Evolutionary conservation across 2,797 vertebrate genomes (phyloP), one percentile per base, ranked within the genome.

Genomic region (Merluccius polli): DNA sequence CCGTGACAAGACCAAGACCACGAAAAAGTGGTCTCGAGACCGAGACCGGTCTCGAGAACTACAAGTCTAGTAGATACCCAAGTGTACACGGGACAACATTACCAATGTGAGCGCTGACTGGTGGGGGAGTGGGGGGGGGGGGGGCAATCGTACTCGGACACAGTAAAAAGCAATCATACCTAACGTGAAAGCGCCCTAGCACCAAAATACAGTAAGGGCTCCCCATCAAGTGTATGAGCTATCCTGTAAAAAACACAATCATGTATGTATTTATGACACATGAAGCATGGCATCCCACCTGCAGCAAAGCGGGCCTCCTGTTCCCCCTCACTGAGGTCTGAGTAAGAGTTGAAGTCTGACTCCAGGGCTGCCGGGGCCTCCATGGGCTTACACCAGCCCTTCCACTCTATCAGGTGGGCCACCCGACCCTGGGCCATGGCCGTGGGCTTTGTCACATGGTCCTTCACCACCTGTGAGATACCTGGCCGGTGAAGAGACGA

Each of bases 401-500:
- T 99, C 98, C 98, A 99, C 87, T 98, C 98, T 0, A 99, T 99
- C 71, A 99, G 95, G 80, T 98, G 98, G 74, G 98, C 98, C 0
- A 99, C 96, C 0, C 98, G 94, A 80, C 98, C 98, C 93, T 98
- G 98, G 0, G 97, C 98, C 97, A 99, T 98, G 71, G 97, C 97
- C 0, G 97, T 99, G 0, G 97, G 97, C 90, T 98, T 98, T 0
- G 97, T 99, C 91, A 99, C 97, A 88, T 98, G 98, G 88, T 98
- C 98, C 92, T 98, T 99, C 82, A 99, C 96, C 78, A 97, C 98
- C 93, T 99, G 98, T 0, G 98, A 99, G 86, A 99, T 98, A 86
- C 97, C 97, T 99, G n/a, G n/a, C n/a, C n/a, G n/a, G n/a, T n/a
- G 18, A 59, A 21, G 15, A 48, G 41, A 48, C 16, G 18, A n/a